A percentile compares a stretch with the other conserved stretches of the same genome.
These are phyloP conservation scores for Monopis laevigella DNA, from an alignment of 2,888 invertebrate species.

Conservation along the genomic window DNA sequence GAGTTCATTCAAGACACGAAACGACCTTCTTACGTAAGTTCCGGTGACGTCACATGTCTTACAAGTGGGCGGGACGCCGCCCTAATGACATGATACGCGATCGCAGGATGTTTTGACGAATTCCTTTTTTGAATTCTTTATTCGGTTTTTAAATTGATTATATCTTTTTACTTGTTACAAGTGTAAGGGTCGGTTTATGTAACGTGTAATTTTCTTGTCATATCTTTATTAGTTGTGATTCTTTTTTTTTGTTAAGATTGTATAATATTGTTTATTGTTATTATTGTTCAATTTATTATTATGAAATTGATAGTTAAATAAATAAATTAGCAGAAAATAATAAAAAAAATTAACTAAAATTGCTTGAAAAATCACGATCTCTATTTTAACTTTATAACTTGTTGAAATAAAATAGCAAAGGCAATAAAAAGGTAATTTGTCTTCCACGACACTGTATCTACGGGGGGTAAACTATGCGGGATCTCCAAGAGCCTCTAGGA, in stretches of 20 bases:
- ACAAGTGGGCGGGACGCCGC: conserved; percentile 47
- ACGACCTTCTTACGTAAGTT: conserved; percentile 51
- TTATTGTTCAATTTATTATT: no score
- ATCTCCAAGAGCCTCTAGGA: conserved; percentile 24
- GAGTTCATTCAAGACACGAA: conserved; percentile 50
- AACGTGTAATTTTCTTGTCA: conserved; percentile 33
- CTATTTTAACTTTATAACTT: no score
- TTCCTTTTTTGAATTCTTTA: conserved; percentile 13
- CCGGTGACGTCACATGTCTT: conserved; percentile 52
- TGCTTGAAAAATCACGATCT: no score
- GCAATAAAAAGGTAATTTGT: conserved; percentile 31
- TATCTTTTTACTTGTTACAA: conserved; percentile 32
- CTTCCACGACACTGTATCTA: conserved; percentile 19
- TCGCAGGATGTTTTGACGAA: conserved; percentile 43
- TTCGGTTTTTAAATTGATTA: conserved; percentile 23
- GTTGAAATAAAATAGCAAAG: no score
- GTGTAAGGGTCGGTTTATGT: conserved; percentile 34
- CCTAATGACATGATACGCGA: conserved; percentile 29
- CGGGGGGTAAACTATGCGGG: conserved; percentile 57
- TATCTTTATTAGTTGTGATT: no score
- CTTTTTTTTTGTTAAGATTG: no score
- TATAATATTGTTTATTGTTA: no score
- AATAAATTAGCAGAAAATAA: no score
- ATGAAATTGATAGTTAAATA: no score
- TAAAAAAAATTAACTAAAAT: no score